These are phyloP conservation scores for Sarcophaga rosellei DNA, from an alignment of 2,888 invertebrate genomes.

Conservation along the genomic window DNA sequence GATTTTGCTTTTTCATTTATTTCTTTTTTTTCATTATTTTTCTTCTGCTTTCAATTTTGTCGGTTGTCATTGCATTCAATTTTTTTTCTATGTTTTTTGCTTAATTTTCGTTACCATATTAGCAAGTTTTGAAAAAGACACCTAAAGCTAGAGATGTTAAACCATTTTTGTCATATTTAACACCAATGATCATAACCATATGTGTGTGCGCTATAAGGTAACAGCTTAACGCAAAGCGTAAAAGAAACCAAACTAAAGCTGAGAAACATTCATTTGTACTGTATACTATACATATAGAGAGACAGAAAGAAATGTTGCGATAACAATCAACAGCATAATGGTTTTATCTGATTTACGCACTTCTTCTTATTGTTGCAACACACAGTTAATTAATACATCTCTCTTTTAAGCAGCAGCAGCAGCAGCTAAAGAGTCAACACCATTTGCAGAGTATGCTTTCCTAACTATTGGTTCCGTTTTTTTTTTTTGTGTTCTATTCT, in stretches of 20 bases:
- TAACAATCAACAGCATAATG: constrained; percentile 57
- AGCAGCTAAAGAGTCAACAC: background rate
- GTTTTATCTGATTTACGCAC: constrained; percentile 70
- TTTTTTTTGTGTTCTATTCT: no score
- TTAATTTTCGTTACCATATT: constrained; percentile 52
- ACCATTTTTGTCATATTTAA: constrained; percentile 64
- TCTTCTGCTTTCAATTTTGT: background rate
- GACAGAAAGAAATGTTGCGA: constrained; percentile 51
- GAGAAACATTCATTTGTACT: background rate
- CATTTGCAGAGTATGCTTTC: background rate
- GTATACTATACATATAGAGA: background rate
- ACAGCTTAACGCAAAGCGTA: constrained; percentile 18
- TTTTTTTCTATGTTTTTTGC: background rate
- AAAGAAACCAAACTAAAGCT: background rate
- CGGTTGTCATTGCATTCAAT: background rate
- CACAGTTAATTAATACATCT: constrained; percentile 67
- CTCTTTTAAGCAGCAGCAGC: constrained; percentile 17
- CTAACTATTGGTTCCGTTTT: background rate
- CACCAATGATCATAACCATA: constrained; percentile 67
- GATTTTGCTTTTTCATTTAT: background rate
- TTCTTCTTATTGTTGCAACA: constrained; percentile 48
- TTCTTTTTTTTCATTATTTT: constrained; percentile 7
- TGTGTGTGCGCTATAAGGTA: constrained; percentile 36
- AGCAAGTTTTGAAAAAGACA: constrained; percentile 43
- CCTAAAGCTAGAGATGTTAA: constrained; percentile 60